phyloP scores from a whole-genome alignment of 2,888 invertebrate species.

The Piscicola geometra region DNA sequence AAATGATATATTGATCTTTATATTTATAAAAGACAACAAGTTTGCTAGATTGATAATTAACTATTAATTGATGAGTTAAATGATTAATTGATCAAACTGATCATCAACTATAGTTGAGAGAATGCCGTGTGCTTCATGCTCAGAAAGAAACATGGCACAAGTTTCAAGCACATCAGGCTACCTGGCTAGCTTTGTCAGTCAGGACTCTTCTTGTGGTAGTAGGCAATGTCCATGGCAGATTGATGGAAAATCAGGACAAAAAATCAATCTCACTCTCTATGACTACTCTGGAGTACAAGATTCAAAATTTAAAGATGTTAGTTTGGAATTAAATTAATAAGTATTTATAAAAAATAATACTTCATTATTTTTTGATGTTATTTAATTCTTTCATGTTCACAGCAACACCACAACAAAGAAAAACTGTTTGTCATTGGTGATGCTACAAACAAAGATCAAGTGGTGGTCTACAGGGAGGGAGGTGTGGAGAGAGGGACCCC shows the following conservation, averaged over 20 bases:
- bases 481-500: background rate
- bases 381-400: no score
- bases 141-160: background rate
- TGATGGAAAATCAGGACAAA: slow-evolving; percentile 28
- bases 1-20: no score
- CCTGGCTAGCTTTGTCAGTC: slow-evolving; percentile 33
- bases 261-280: slow-evolving; percentile 31
- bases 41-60: no score
- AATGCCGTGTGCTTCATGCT: slow-evolving; percentile 13
- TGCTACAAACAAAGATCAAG: background rate
- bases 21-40: no score
- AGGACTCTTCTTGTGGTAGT: slow-evolving; percentile 31
- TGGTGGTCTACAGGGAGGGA: background rate
- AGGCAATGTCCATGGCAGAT: slow-evolving; percentile 32
- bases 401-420: background rate
- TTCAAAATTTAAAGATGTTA: no score
- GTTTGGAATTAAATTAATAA: no score
- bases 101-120: slow-evolving; percentile 12
- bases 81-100: no score
- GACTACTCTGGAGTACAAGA: slow-evolving; percentile 24
- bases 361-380: no score
- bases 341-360: no score
- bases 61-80: no score
- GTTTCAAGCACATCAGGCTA: slow-evolving; percentile 21
- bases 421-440: background rate